Percentiles rank a stretch among this genome's conserved stretches.
These are phyloP conservation scores for Pycnonotus jocosus DNA, from an alignment of 2,113 vertebrate genomes.

Conservation along the genomic window DNA sequence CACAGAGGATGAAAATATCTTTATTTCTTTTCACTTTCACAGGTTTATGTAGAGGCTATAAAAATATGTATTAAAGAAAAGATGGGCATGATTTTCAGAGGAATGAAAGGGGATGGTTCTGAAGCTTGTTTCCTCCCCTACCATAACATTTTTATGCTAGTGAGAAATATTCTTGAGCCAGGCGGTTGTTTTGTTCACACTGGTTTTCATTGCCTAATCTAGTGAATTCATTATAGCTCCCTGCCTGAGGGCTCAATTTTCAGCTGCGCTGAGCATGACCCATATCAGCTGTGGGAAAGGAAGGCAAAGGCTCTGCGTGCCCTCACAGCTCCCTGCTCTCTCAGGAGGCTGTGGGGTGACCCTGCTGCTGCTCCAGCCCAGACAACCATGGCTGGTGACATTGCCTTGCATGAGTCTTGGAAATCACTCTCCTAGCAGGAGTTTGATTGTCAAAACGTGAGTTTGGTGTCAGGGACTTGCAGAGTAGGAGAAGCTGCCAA, in stretches of 20 bases:
- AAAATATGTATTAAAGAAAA: not conserved
- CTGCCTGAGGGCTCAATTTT: constrained; percentile 48
- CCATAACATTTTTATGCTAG: not conserved
- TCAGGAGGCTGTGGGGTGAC: not conserved
- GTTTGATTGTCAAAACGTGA: rapidly evolving
- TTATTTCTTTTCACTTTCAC: not conserved
- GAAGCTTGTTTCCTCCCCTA: not conserved
- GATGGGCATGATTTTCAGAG: not conserved
- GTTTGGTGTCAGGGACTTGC: not conserved
- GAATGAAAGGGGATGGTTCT: not conserved
- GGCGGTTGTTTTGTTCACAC: constrained; percentile 47
- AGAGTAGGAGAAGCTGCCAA: not conserved
- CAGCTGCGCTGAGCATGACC: constrained; percentile 35
- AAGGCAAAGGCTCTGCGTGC: not conserved
- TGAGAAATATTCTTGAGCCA: not conserved
- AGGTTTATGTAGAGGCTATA: not conserved
- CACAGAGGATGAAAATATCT: not conserved
- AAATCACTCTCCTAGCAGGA: not conserved
- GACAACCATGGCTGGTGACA: not conserved
- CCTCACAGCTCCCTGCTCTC: not conserved
- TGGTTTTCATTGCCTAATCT: constrained; percentile 47
- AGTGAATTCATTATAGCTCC: constrained; percentile 52
- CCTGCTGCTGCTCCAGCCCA: rapidly evolving
- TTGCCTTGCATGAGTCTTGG: not conserved
- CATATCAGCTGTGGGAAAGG: constrained; percentile 46